Evolutionary conservation across 2,888 invertebrate species (phyloP), one percentile per base, ranked within the genome.

Genomic region (Caenorhabditis sp.): DNA sequence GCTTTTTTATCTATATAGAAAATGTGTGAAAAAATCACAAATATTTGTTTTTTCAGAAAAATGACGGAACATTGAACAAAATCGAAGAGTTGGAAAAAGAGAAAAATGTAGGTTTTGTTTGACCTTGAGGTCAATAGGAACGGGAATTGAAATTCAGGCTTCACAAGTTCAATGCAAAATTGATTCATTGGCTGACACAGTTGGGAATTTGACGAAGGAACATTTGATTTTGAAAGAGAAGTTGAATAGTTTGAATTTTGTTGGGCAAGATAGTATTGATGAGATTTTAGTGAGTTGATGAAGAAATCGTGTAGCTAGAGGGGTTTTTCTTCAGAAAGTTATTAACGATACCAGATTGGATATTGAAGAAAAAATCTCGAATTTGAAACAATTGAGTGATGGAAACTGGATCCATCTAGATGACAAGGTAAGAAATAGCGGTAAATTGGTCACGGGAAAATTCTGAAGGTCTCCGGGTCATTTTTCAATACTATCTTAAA

Each of bases 301-400:
- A n/a, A n/a, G 8, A n/a, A 57, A 31, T 21, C 2, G 8, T 57
- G 14, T n/a, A 57, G 25, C 4, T 54, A 25, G 3, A 23, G n/a
- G 4, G 50, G 4, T 17, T 50, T 5, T 50, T 20, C 14, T 63
- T 54, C 50, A 73, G 74, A 67, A 54, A 58, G 75, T 75, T 14
- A 63, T 75, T 25, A 75, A 75, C 27, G 75, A 75, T 36, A 75
- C 75, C 0, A 27, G 75, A 50, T 38, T 60, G n/a, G 75, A 75
- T 36, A 49, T 75, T 58, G 75, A 75, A 27, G 70, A 75, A 53
- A 75, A 75, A 56, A 75, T 75, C 12, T 59, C 58, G 1, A 75
- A 70, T 49, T 67, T 67, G 43, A 68, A 66, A 25, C 70, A 67
- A 52, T 38, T 75, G 38, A 66, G 67, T 8, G 75, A 75, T 53